Evolutionary conservation across 2,888 invertebrate genomes (phyloP).

Genomic region (Linnaemya tessellans): DNA sequence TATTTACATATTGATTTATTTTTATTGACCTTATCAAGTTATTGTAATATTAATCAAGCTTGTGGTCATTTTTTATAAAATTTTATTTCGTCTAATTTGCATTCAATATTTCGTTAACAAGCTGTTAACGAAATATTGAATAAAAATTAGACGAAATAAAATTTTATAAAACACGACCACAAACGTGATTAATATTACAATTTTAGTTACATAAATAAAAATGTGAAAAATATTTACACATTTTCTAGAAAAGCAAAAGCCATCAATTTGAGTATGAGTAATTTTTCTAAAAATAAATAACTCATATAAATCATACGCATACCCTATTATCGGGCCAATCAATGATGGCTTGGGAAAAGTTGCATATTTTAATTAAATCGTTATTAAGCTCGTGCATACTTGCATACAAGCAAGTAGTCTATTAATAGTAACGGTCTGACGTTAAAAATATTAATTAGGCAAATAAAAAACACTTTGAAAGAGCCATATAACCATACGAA

Average conservation of each 20-base stretch:
- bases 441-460: background rate
- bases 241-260: background rate
- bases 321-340: constrained; percentile 8
- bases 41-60: too few relatives aligned
- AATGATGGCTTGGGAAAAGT: constrained; percentile 23
- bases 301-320: constrained; percentile 66
- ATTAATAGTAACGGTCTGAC: background rate
- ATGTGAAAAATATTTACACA: too few relatives aligned
- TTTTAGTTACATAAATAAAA: too few relatives aligned
- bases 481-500: constrained; percentile 29
- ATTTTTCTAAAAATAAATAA: constrained; percentile 46
- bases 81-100: too few relatives aligned
- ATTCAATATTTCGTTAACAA: too few relatives aligned
- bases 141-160: too few relatives aligned
- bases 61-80: too few relatives aligned
- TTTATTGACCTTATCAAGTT: too few relatives aligned
- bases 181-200: too few relatives aligned
- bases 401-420: background rate
- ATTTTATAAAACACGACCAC: too few relatives aligned
- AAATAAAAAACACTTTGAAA: constrained; percentile 24
- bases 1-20: too few relatives aligned
- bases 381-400: constrained; percentile 16
- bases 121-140: too few relatives aligned
- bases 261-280: constrained; percentile 57
- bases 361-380: background rate